These are phyloP conservation scores for Dromas ardeola DNA, from an alignment of 2,113 vertebrate genomes.

Conservation along the genomic window DNA sequence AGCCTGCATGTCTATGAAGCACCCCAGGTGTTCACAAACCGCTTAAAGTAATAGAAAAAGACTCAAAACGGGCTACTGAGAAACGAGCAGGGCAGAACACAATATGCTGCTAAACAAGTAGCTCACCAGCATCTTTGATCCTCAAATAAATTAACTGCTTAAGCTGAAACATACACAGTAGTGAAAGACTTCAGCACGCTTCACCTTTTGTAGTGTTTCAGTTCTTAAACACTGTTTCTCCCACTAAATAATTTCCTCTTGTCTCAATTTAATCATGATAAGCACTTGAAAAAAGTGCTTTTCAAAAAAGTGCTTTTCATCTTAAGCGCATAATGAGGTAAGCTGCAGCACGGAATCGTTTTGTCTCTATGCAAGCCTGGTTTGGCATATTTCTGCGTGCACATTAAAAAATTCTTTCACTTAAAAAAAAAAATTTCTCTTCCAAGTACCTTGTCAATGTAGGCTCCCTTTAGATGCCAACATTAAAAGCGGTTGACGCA, in stretches of 20 bases:
- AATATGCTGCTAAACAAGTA: background rate
- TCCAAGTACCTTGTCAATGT: background rate
- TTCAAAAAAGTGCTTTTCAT: conserved; percentile 19
- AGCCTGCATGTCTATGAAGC: background rate
- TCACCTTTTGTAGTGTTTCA: background rate
- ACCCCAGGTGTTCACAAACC: background rate
- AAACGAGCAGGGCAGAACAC: background rate
- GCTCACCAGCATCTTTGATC: background rate
- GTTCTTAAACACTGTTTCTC: background rate
- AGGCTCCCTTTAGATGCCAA: background rate
- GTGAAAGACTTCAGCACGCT: background rate
- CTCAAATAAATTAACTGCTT: background rate
- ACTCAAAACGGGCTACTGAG: background rate
- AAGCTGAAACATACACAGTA: background rate
- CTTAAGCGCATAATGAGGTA: conserved; percentile 3
- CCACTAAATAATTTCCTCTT: background rate
- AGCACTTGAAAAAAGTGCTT: conserved; percentile 1
- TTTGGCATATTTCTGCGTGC: background rate
- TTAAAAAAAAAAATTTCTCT: background rate
- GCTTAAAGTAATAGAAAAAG: background rate
- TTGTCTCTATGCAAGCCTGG: background rate
- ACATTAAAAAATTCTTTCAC: background rate
- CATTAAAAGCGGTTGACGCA: background rate
- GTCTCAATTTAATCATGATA: background rate
- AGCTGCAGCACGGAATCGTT: background rate